Evolutionary conservation across 2,113 vertebrate species (phyloP).

Genomic region (Sphaerodactylus townsendi): DNA sequence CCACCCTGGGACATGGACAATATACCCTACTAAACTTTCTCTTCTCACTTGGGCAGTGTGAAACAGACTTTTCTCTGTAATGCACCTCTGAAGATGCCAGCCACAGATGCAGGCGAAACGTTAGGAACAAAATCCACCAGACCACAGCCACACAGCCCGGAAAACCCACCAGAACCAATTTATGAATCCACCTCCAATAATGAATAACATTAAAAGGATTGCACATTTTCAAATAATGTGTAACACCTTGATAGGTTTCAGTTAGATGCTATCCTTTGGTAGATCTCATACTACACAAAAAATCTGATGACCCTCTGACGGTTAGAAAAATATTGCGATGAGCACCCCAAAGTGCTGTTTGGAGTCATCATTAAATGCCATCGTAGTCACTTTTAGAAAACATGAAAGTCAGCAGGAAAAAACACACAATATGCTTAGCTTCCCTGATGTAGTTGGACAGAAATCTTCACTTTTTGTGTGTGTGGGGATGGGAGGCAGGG

Average conservation of each 20-base stretch:
- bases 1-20: no score
- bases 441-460: neutral
- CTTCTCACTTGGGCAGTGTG: no score
- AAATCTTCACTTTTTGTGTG: neutral
- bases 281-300: constrained; percentile 42
- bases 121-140: no score
- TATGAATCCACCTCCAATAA: constrained; percentile 21
- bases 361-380: constrained; percentile 30
- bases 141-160: no score
- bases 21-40: no score
- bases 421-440: neutral
- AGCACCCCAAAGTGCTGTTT: neutral
- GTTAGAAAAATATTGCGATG: constrained; percentile 35
- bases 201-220: constrained; percentile 52
- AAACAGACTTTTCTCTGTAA: no score
- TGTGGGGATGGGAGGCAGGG: neutral
- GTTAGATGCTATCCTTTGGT: constrained; percentile 33
- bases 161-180: no score
- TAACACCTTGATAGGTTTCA: constrained; percentile 36
- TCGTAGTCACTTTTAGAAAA: constrained; percentile 1
- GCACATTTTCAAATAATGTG: constrained; percentile 32
- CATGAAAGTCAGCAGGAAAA: neutral
- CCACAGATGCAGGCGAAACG: no score
- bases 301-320: constrained; percentile 53
- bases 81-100: no score